Evolutionary conservation across 2,888 invertebrate genomes (phyloP).

Genomic region (Lomographa bimaculata): DNA sequence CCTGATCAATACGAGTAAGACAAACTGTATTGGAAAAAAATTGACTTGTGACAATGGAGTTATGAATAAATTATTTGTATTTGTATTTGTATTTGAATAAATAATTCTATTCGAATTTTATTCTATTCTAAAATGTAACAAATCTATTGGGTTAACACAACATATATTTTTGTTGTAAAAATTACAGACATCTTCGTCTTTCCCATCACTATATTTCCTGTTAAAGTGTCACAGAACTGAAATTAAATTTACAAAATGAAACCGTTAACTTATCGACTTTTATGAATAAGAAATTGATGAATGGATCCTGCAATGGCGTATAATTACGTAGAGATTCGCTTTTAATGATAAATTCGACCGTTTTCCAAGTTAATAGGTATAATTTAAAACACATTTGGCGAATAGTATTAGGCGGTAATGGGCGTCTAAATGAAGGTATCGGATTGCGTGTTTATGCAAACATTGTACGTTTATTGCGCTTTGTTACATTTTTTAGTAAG

Average conservation of each 20-base stretch:
- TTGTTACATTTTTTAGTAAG: conserved; percentile 3
- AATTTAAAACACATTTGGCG: conserved; percentile 37
- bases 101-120: too few relatives aligned
- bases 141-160: too few relatives aligned
- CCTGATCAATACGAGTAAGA: too few relatives aligned
- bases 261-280: conserved; percentile 72
- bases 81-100: too few relatives aligned
- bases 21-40: too few relatives aligned
- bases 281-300: conserved; percentile 70
- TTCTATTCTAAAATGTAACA: too few relatives aligned
- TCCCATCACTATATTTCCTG: conserved; percentile 40
- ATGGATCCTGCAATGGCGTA: conserved; percentile 56
- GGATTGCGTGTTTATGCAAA: conserved; percentile 24
- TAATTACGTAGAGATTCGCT: conserved; percentile 40
- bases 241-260: conserved; percentile 73
- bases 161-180: too few relatives aligned
- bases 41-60: too few relatives aligned
- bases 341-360: conserved; percentile 31
- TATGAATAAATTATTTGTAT: too few relatives aligned
- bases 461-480: conserved; percentile 21
- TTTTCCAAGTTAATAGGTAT: conserved; percentile 29
- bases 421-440: conserved; percentile 21
- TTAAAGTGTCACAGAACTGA: conserved; percentile 53
- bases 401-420: conserved; percentile 30
- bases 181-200: too few relatives aligned